Base-by-base conservation (phyloP, 2,888 invertebrate species). In the Stomorhina lunata region DNA sequence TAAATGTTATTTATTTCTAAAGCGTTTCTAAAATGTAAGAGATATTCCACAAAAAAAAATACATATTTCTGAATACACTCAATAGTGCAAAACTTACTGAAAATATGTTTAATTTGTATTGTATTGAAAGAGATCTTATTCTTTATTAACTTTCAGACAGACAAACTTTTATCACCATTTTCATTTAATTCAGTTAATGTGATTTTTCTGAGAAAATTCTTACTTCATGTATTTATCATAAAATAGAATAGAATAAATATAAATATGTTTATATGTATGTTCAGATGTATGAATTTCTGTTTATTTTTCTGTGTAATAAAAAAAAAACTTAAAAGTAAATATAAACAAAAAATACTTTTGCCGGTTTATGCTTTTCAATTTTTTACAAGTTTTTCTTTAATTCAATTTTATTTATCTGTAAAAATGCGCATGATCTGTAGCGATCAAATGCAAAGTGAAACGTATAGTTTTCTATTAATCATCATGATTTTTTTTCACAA, bases 281-380 rank as follows among this genome's bases (percentile, higher is more conserved):
- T n/a, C n/a, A n/a, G n/a, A n/a, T n/a, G n/a, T n/a, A n/a, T n/a
- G n/a, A n/a, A n/a, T n/a, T n/a, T n/a, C n/a, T n/a, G n/a, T n/a
- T n/a, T n/a, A n/a, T n/a, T n/a, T n/a, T n/a, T n/a, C n/a, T n/a
- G n/a, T n/a, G n/a, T n/a, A n/a, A n/a, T n/a, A n/a, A 50, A 53
- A 20, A 37, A 73, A 53, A 40, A 12, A 50, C 50, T 73, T 73
- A 12, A 43, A 55, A 65, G 55, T 75, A 75, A 65, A 65, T 65
- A 55, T 75, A 75, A 75, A 75, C 73, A 75, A 75, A 75, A 29
- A 27, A 6, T 10, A 55, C n/a, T 25, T 43, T 65, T 75, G 55
- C 73, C 73, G 73, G 73, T 61, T 55, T 75, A 15, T 45, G 27
- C 4, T 34, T 7, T 22, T 55, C 15, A 32, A 40, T 4, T 15